Percentiles rank a stretch among this genome's conserved stretches.
Evolutionary conservation across 2,113 vertebrate species (phyloP).

Genomic region (Suncus etruscus): DNA sequence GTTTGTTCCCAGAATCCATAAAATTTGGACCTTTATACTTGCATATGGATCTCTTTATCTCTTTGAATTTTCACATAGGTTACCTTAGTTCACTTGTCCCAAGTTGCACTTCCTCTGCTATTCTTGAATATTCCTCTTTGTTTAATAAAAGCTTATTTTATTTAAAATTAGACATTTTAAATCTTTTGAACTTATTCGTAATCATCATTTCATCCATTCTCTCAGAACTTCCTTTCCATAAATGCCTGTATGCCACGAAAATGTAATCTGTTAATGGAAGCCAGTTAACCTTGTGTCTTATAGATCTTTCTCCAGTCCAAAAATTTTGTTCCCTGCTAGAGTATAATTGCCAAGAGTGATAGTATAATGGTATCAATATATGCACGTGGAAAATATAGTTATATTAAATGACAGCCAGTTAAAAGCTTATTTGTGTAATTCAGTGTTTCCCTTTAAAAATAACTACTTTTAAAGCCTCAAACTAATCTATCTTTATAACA

Average conservation of each 20-base stretch:
- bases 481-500: not conserved
- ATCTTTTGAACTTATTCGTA: not conserved
- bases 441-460: slow-evolving; percentile 48
- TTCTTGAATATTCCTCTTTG: not conserved
- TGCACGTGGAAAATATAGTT: slow-evolving; percentile 5
- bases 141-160: not conserved
- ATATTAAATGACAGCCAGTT: slow-evolving; percentile 18
- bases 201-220: not conserved
- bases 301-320: not conserved
- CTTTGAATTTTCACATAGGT: not conserved
- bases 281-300: not conserved
- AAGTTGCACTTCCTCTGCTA: not conserved
- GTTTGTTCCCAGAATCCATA: not conserved
- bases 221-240: not conserved
- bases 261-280: slow-evolving; percentile 42
- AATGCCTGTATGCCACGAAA: not conserved
- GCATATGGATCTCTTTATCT: not conserved
- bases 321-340: not conserved
- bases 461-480: slow-evolving; percentile 5
- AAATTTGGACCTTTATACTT: not conserved
- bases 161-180: not conserved
- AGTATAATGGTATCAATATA: not conserved
- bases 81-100: not conserved
- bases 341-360: not conserved
- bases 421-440: slow-evolving; percentile 32